Evolutionary conservation across 2,888 invertebrate species (phyloP), one percentile per base, ranked within the genome.

Genomic region (Cenopis cana): DNA sequence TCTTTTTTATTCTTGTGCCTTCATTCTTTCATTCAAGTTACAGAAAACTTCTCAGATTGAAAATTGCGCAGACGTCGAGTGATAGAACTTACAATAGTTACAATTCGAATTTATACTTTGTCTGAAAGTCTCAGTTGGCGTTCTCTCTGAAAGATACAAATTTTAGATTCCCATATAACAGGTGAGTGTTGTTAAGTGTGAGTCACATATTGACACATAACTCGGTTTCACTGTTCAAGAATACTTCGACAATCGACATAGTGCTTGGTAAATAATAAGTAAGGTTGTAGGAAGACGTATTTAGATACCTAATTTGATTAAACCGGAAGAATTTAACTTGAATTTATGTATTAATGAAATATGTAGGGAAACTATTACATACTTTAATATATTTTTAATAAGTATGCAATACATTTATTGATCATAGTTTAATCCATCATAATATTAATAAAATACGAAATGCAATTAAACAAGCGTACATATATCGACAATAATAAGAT

Each of bases 181-280:
- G 59, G 38, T 18, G 36, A 61, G 17, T 33, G 49, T 46, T 46
- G 41, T 49, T 60, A 60, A 60, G 50, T 50, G 62, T 36, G 36
- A 62, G 36, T 50, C 18, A 62, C 62, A 62, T 52, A 52, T 52
- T 62, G 52, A 62, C 62, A 50, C 3, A 0, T 33, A 24, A 46
- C 62, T 62, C 36, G 14, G 52, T 52, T 62, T 52, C 20, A 62
- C 50, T 52, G 62, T 62, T 62, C 2, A 61, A 62, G 18, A 12
- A 10, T 18, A 41, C 33, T 61, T 49, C 17, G 29, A 33, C 29
- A n/a, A 11, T 29, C 17, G 29, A 33, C 29, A n/a, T 6, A 29
- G 60, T 8, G n/a, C 50, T 50, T 18, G 2, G 62, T 62, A 62
- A 62, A 62, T 24, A n/a, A 24, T 17, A 52, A 36, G 33, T 46